Base-by-base conservation (phyloP, 2,888 invertebrate genomes). In the Hylaea fasciaria region DNA sequence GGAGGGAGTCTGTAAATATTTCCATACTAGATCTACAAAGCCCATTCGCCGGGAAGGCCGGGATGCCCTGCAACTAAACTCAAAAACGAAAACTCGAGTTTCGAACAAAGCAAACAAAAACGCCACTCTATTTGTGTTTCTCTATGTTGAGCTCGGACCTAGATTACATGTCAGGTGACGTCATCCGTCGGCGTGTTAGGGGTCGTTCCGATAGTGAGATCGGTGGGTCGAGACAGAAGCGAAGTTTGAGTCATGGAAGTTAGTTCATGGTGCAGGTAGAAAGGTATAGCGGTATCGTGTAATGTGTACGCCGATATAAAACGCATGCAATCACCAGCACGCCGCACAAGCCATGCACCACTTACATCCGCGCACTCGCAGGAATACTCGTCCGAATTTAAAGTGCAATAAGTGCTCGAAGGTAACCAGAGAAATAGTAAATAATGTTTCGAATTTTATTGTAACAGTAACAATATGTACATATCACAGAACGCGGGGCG, bases 401-500 rank as follows among this genome's bases (percentile, higher is more conserved):
- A 75, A 80, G 76, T 76, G 76, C 81, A 82, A 77, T 71, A 79
- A 78, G 83, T 83, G 80, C 77, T 79, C 72, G 78, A 84, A 82
- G 85, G 81, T 78, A 80, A 83, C 78, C 77, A 78, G 81, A 77
- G 78, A 80, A 85, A 85, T 83, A 75, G 85, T 76, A 82, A 78
- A 77, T 83, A 74, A 80, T 73, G 71, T 85, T 86, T 84, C 80
- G 81, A 83, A 66, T 84, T 91, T 92, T 91, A 91, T 90, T 92
- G 86, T 91, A 92, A 91, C 91, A 90, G 80, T 91, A 92, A 92
- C 89, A 90, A 87, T 89, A 89, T 89, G 85, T 87, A 89, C 87
- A 88, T 91, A 92, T 92, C 92, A 92, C 91, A 92, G 91, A 90
- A 91, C 92, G 91, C 91, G 91, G 91, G 91, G 91, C 92, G 90